Evolutionary conservation across 2,113 vertebrate genomes (phyloP).

Genomic region (Cryptotis parvus): DNA sequence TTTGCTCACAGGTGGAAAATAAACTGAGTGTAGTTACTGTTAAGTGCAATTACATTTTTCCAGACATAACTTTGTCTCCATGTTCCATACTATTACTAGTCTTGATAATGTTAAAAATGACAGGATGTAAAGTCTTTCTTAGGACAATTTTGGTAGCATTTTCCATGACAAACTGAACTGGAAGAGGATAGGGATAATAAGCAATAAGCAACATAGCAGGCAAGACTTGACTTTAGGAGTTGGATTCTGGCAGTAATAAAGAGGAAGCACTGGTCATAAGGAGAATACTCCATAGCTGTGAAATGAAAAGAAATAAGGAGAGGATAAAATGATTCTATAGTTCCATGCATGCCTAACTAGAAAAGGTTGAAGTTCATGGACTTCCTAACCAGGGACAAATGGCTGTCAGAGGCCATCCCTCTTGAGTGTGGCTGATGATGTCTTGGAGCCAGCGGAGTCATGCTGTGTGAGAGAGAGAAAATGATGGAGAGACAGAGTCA

Average conservation of each 20-base stretch:
- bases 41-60: not conserved
- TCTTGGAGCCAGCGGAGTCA: not conserved
- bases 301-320: not conserved
- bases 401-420: not conserved
- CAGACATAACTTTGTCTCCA: not conserved
- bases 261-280: not conserved
- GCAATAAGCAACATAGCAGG: not conserved
- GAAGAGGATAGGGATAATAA: not conserved
- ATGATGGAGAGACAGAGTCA: no score
- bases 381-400: not conserved
- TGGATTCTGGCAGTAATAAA: not conserved
- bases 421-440: accelerated
- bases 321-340: not conserved
- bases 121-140: not conserved
- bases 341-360: no score
- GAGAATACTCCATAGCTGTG: accelerated
- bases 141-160: not conserved
- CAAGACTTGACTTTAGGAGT: accelerated
- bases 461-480: not conserved
- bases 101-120: not conserved
- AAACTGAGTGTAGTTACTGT: not conserved
- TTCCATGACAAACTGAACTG: not conserved
- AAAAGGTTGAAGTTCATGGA: not conserved
- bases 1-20: not conserved
- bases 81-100: not conserved